Evolutionary conservation across 2,113 vertebrate species (phyloP).

Genomic region (Plectropomus leopardus): DNA sequence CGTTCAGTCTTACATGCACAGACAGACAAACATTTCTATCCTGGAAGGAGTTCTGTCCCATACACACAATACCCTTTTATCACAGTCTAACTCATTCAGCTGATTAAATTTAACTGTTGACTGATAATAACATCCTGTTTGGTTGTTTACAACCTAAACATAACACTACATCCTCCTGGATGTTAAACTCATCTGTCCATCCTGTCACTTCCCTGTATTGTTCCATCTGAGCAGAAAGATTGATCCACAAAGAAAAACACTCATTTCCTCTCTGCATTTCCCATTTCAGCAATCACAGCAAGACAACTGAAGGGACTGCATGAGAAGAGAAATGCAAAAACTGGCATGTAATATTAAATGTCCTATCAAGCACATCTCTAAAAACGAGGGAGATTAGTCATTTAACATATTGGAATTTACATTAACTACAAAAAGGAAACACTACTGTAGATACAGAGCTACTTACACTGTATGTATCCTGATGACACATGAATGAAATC

Average conservation of each 20-base stretch:
- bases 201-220: conserved; percentile 76
- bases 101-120: conserved; percentile 49
- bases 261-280: conserved; percentile 31
- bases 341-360: background rate
- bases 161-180: conserved; percentile 62
- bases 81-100: conserved; percentile 41
- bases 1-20: conserved; percentile 5
- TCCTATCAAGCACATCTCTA: background rate
- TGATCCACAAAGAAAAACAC: background rate
- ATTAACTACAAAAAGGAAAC: background rate
- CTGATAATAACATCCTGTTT: conserved; percentile 58
- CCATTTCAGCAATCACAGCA: conserved; percentile 25
- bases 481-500: background rate
- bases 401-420: background rate
- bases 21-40: conserved; percentile 21
- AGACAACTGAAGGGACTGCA: background rate
- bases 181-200: conserved; percentile 69
- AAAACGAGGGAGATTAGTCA: background rate
- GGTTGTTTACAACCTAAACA: conserved; percentile 62
- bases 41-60: conserved; percentile 8
- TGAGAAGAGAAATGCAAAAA: background rate
- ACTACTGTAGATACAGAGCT: background rate
- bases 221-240: conserved; percentile 53
- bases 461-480: background rate
- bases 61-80: conserved; percentile 36